These are phyloP conservation scores for Aphis gossypii DNA, from an alignment of 1,140 invertebrate species.

Conservation along the genomic window DNA sequence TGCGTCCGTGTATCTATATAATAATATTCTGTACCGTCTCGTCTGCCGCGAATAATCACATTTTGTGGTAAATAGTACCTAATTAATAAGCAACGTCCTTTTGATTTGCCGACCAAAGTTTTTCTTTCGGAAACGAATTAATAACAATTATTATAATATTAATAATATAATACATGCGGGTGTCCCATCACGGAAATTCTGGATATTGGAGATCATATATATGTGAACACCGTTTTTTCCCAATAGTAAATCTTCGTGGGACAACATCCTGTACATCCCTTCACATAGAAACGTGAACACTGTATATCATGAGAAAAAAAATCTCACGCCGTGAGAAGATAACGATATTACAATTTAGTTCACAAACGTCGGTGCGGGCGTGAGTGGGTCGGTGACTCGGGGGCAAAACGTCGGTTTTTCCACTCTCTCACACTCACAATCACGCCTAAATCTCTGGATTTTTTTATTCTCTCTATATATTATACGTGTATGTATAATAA, in stretches of 20 bases:
- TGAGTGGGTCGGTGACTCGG: background rate
- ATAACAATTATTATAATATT: background rate
- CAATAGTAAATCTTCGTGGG: background rate
- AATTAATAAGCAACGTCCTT: background rate
- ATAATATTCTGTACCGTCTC: too few species aligned
- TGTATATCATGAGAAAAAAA: background rate
- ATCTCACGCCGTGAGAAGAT: background rate
- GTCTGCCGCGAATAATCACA: background rate
- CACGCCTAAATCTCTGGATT: conserved; percentile 1
- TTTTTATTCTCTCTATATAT: background rate
- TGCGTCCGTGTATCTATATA: background rate
- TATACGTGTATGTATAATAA: background rate
- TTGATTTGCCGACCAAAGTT: background rate
- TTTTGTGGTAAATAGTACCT: background rate
- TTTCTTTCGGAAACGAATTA: background rate
- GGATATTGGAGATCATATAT: background rate
- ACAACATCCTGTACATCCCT: background rate
- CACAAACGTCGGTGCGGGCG: background rate
- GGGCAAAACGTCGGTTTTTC: background rate
- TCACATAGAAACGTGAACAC: background rate
- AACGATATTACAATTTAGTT: conserved; percentile 9
- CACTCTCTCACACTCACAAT: background rate
- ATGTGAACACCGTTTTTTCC: background rate
- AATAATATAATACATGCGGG: background rate
- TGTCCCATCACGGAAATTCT: background rate